Conservation (phyloP, 2,888 invertebrate genomes). For the Helleia helle region DNA sequence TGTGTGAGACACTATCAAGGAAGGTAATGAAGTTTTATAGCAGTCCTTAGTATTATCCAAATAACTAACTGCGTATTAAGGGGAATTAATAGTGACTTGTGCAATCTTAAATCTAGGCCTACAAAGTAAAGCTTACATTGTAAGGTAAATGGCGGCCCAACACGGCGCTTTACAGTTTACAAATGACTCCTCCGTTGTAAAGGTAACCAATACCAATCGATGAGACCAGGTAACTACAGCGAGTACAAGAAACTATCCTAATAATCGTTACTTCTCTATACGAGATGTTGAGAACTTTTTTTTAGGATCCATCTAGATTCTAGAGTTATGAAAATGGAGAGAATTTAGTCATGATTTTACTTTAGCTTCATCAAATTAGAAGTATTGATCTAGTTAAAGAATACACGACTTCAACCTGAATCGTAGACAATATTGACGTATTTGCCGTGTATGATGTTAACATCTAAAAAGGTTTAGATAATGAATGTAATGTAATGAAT, state of each 20-base stretch:
- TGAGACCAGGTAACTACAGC: constrained; percentile 5
- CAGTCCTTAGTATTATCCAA: background rate
- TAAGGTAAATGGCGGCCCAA: constrained; percentile 4
- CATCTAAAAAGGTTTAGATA: too few relatives aligned
- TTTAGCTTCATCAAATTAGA: too few relatives aligned
- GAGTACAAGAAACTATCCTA: background rate
- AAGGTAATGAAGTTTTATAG: constrained; percentile 1
- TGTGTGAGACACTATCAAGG: too few relatives aligned
- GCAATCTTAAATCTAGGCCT: constrained; percentile 6
- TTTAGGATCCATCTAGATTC: too few relatives aligned
- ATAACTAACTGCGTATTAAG: constrained; percentile 1
- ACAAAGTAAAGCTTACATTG: constrained; percentile 2
- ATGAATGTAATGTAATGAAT: too few relatives aligned
- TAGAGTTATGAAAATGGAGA: too few relatives aligned
- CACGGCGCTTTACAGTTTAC: constrained; percentile 15
- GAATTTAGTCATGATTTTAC: too few relatives aligned
- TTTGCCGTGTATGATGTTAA: too few relatives aligned
- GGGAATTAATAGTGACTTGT: background rate
- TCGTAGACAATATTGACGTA: too few relatives aligned
- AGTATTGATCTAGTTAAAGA: too few relatives aligned
- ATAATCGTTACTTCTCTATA: background rate
- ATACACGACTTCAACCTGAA: too few relatives aligned
- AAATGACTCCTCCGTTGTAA: constrained; percentile 17
- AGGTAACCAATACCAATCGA: constrained; percentile 19
- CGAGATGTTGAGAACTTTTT: too few relatives aligned